phyloP scores from a whole-genome alignment of 2,888 invertebrate species.

The Tromatobia lineatoria region DNA sequence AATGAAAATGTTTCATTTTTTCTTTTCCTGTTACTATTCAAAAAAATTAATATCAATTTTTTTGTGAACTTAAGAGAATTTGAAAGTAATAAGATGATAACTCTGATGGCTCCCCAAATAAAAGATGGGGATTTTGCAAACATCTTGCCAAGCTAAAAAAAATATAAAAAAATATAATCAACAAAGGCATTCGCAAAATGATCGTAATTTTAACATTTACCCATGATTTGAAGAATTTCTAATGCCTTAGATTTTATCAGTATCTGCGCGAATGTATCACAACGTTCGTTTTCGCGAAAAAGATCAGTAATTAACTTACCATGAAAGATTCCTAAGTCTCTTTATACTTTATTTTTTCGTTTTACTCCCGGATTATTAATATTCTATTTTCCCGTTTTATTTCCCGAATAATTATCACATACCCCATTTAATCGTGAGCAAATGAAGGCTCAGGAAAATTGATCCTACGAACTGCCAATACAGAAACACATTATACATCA shows the following conservation, averaged over 20 bases:
- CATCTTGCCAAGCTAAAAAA: neutral
- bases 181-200: neutral
- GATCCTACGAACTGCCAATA: neutral
- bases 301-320: conserved; percentile 3
- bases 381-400: neutral
- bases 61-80: no score
- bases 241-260: neutral
- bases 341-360: neutral
- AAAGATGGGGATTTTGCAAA: neutral
- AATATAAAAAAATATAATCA: neutral
- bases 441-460: conserved; percentile 24
- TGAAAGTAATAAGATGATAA: no score
- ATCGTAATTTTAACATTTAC: neutral
- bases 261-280: conserved; percentile 7
- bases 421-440: conserved; percentile 47
- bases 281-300: neutral
- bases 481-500: conserved; percentile 11
- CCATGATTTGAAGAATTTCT: no score
- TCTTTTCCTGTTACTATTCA: no score
- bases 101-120: neutral
- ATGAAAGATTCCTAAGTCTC: conserved; percentile 25
- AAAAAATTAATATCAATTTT: no score
- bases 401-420: conserved; percentile 57
- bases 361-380: conserved; percentile 46
- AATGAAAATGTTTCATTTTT: no score